Evolutionary conservation across 2,888 invertebrate genomes (phyloP), one percentile per base, ranked within the genome.

Genomic region (Pyrochroa serraticornis): DNA sequence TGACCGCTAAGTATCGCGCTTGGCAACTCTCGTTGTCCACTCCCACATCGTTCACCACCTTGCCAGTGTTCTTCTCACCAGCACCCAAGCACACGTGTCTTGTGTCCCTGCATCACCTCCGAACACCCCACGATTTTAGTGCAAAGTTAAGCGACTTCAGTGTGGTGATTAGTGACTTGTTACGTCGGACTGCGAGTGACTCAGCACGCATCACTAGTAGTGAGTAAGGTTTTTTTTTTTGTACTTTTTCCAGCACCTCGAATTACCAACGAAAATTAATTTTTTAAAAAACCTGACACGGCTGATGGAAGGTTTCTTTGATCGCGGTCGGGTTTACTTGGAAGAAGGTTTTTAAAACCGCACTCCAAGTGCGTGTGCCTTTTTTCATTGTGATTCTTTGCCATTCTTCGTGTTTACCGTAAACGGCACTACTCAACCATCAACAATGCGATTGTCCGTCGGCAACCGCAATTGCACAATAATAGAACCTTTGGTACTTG

Each of bases 371-470:
- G 42, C 50, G 38, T 41, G 46, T 47, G 37, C 44, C 36, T 14
- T 38, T 38, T 39, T 8, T 22, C 35, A 33, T 51, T 45, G 34
- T 42, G 10, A 22, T 22, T 7, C 9, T 30, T 5, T 9, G 41
- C 8, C 35, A 12, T 44, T 52, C 36, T 58, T 22, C 42, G 54
- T 61, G 54, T 61, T 61, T 61, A 61, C 58, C 54, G 59, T 62
- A 62, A 60, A 62, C 48, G 52, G 52, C 48, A 56, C 56, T 56
- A 57, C 49, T 55, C 46, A 35, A 43, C 36, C 48, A 38, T 8
- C 57, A 56, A 63, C 62, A 63, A 63, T 52, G 38, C 55, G 42
- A 58, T 63, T 63, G 58, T 67, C 69, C 69, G 69, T 46, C 69
- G 69, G 69, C 63, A 60, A 63, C 62, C 59, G 54, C 64, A 66